Conservation (phyloP, 2,797 vertebrate species). For the Sebastes oblongus region DNA sequence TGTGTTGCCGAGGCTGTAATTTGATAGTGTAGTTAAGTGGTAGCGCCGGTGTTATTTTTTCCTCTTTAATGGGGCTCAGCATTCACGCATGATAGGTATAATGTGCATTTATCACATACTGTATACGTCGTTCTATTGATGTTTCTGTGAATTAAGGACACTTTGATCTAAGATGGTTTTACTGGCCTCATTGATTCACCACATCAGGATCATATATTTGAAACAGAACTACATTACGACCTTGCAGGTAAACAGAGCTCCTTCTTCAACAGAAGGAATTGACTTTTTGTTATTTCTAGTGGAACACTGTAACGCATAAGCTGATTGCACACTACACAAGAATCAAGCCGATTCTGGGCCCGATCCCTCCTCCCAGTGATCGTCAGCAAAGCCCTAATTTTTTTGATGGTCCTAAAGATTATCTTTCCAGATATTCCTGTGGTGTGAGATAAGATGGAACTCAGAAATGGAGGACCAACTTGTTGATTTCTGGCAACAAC, state of each 20-base stretch:
- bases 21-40: conserved; percentile 63
- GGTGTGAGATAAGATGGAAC: too few species aligned
- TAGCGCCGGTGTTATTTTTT: conserved; percentile 36
- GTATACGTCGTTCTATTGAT: conserved; percentile 47
- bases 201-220: conserved; percentile 30
- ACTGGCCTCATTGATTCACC: conserved; percentile 48
- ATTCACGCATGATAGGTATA: conserved; percentile 39
- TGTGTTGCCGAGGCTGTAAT: conserved; percentile 57
- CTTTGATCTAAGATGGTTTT: conserved; percentile 49
- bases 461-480: too few species aligned
- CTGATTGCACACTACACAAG: too few species aligned
- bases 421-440: too few species aligned
- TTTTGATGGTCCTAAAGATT: too few species aligned
- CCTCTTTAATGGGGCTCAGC: conserved; percentile 44
- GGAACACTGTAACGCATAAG: neutral
- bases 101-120: conserved; percentile 44
- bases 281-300: conserved; percentile 6
- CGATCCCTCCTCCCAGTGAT: too few species aligned
- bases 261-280: neutral
- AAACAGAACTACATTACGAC: conserved; percentile 25
- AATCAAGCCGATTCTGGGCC: rapidly evolving
- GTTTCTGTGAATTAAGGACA: conserved; percentile 55
- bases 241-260: conserved; percentile 16
- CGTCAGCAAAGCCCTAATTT: too few species aligned
- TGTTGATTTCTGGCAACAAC: too few species aligned